Evolutionary conservation across 1,140 invertebrate species (phyloP).

Genomic region (Homalodisca vitripennis): DNA sequence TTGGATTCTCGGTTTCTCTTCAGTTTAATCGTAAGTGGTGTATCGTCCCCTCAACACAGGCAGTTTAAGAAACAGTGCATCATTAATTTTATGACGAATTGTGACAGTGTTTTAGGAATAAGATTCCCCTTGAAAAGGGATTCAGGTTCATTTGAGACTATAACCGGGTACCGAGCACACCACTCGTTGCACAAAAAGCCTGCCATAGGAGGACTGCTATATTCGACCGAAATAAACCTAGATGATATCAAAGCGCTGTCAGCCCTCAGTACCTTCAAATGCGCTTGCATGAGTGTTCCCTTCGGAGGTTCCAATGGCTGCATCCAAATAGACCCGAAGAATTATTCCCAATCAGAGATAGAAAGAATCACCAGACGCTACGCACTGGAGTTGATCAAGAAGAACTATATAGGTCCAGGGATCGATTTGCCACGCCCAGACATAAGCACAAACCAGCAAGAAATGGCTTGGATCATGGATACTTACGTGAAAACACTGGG

Average conservation of each 20-base stretch:
- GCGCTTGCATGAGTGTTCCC: conserved; percentile 79
- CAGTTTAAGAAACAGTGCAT: conserved; percentile 64
- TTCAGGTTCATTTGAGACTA: conserved; percentile 74
- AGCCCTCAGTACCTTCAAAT: conserved; percentile 82
- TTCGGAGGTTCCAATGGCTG: conserved; percentile 83
- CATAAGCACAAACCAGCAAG: conserved; percentile 71
- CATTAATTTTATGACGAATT: conserved; percentile 69
- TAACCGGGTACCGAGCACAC: conserved; percentile 79
- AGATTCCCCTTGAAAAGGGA: conserved; percentile 77
- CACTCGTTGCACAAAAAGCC: conserved; percentile 80
- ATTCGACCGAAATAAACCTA: conserved; percentile 64
- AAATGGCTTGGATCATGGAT: conserved; percentile 86
- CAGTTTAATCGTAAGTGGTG: conserved; percentile 30
- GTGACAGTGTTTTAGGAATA: conserved; percentile 70
- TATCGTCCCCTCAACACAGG: conserved; percentile 56
- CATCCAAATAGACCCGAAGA: conserved; percentile 78
- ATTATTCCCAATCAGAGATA: conserved; percentile 74
- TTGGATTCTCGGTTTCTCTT: conserved; percentile 36
- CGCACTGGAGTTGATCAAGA: conserved; percentile 82
- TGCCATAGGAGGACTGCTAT: conserved; percentile 83
- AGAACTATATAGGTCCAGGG: conserved; percentile 83
- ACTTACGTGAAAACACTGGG: conserved; percentile 76
- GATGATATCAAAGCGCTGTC: conserved; percentile 83
- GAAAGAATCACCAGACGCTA: conserved; percentile 86
- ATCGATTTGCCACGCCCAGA: conserved; percentile 88